These are phyloP conservation scores for Samia ricini DNA, from an alignment of 1,140 invertebrate genomes.

Conservation along the genomic window DNA sequence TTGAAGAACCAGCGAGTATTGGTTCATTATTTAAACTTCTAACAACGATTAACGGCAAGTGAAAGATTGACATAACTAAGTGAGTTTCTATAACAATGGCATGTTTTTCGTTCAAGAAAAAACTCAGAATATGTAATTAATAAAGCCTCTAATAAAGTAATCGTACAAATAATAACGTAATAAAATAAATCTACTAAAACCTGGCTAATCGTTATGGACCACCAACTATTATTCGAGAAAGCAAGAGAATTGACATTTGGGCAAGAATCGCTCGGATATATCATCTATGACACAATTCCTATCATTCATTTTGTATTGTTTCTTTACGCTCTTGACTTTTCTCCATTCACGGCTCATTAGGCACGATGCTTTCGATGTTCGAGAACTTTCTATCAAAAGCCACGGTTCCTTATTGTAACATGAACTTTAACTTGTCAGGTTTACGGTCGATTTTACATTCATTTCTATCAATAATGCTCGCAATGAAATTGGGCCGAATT, in stretches of 20 bases:
- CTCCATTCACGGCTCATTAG: constrained; percentile 40
- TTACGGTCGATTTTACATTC: background rate
- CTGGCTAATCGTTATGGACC: background rate
- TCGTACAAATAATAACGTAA: no score
- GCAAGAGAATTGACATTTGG: background rate
- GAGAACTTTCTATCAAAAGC: constrained; percentile 37
- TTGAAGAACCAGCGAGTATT: no score
- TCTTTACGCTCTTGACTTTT: constrained; percentile 22
- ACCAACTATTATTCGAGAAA: background rate
- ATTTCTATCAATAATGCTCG: background rate
- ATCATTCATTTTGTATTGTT: background rate
- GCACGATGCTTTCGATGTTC: constrained; percentile 20
- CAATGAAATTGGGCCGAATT: constrained; percentile 3
- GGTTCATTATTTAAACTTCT: no score
- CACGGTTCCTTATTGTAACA: background rate
- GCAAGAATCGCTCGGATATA: background rate
- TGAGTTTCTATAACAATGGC: no score
- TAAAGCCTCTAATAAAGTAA: no score
- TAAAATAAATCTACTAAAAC: no score
- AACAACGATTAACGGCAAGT: no score
- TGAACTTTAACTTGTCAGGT: background rate
- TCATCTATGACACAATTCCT: background rate
- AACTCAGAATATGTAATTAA: no score
- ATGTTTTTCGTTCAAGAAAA: no score
- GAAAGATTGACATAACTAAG: no score